Percentiles rank a stretch among this genome's conserved stretches.
phyloP scores from a whole-genome alignment of 1,140 invertebrate species.

The Aphaenogaster floridana region DNA sequence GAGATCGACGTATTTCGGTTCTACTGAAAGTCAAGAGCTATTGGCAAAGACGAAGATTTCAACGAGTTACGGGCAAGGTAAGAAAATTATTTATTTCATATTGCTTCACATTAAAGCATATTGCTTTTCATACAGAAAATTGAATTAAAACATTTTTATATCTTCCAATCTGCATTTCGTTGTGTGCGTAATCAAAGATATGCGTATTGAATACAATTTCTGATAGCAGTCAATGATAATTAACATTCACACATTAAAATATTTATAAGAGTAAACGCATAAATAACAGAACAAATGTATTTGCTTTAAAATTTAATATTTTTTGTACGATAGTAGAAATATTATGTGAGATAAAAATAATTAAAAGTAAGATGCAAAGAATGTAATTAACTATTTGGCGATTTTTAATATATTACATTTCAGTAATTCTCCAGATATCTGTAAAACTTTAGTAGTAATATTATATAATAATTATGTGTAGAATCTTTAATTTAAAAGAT shows the following conservation, averaged over 20 bases:
- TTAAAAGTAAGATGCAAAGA: neutral
- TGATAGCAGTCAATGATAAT: neutral
- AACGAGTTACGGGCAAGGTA: conserved; percentile 36
- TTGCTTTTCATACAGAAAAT: neutral
- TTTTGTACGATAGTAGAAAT: neutral
- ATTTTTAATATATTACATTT: neutral
- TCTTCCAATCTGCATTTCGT: neutral
- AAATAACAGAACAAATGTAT: neutral
- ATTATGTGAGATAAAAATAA: neutral
- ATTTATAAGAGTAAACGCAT: neutral
- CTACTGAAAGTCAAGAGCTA: neutral
- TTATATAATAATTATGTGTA: neutral
- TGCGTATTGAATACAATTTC: neutral
- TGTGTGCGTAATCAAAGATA: neutral
- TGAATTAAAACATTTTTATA: neutral
- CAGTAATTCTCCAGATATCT: neutral
- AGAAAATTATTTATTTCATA: neutral
- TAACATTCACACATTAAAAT: neutral
- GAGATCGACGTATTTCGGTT: neutral
- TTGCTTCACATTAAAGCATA: neutral
- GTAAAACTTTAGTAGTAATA: conserved; percentile 2
- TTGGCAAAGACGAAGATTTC: conserved; percentile 29
- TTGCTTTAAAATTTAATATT: neutral
- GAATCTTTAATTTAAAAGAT: neutral
- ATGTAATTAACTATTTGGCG: neutral